These are phyloP conservation scores for Trachelus troglodyta DNA, from an alignment of 2,888 invertebrate species.

Conservation along the genomic window DNA sequence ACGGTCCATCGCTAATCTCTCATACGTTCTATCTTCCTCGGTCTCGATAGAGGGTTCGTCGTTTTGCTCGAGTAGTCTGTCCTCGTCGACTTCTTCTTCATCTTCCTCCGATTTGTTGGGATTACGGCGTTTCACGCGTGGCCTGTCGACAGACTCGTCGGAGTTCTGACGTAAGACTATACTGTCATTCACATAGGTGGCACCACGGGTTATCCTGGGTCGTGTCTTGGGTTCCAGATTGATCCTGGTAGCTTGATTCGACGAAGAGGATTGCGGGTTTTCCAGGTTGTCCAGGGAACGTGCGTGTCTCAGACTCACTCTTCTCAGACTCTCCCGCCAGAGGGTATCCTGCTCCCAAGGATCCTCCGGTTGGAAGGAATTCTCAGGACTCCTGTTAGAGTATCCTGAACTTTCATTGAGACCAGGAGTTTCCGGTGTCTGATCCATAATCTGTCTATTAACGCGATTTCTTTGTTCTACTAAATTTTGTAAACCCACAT, in stretches of 20 bases:
- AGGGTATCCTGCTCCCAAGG: constrained; percentile 86
- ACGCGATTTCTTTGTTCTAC: constrained; percentile 52
- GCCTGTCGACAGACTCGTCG: constrained; percentile 53
- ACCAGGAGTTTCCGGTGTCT: neutral
- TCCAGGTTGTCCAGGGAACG: constrained; percentile 87
- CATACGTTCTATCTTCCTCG: constrained; percentile 71
- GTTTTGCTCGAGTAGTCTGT: constrained; percentile 34
- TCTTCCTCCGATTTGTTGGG: constrained; percentile 20
- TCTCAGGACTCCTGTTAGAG: constrained; percentile 22
- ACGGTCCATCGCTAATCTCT: constrained; percentile 68
- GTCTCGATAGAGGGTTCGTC: constrained; percentile 67
- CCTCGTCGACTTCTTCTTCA: constrained; percentile 66
- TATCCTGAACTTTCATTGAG: neutral
- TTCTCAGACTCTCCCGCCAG: constrained; percentile 83
- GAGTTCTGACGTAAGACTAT: constrained; percentile 68
- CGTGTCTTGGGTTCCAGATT: constrained; percentile 40
- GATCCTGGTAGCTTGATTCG: constrained; percentile 33
- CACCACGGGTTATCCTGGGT: constrained; percentile 75
- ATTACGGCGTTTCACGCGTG: constrained; percentile 37
- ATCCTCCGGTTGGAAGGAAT: constrained; percentile 68
- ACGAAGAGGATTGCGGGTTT: constrained; percentile 62
- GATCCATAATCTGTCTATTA: constrained; percentile 31
- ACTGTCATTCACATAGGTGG: constrained; percentile 83
- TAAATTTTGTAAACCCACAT: constrained; percentile 61
- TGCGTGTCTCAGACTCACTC: constrained; percentile 84